A percentile compares a stretch with the other conserved stretches of the same genome.
These are phyloP conservation scores for Rhinogobius similis DNA, from an alignment of 2,113 vertebrate species.

Conservation along the genomic window DNA sequence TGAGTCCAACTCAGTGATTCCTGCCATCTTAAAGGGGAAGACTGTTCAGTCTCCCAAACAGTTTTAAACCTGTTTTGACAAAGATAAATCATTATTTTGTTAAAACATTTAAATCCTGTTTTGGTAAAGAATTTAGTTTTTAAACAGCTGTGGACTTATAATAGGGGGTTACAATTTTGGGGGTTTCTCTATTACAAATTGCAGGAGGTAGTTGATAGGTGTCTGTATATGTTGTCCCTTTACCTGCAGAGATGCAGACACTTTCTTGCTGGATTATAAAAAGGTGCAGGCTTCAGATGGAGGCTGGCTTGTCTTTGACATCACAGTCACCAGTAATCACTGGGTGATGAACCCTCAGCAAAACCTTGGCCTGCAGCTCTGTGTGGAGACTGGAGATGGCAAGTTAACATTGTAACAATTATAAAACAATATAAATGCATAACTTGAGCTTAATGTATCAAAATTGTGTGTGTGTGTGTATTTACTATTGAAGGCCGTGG, in stretches of 20 bases:
- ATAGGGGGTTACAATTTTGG: no score
- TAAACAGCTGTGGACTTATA: not conserved
- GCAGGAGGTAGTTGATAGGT: not conserved
- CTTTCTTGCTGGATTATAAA: slow-evolving; percentile 91
- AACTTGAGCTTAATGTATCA: slow-evolving; percentile 1
- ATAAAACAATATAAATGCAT: not conserved
- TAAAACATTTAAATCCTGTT: not conserved
- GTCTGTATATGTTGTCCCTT: slow-evolving; percentile 10
- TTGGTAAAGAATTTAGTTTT: not conserved
- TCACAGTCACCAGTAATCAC: slow-evolving; percentile 97
- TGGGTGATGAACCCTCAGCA: slow-evolving; percentile 98
- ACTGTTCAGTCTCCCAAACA: slow-evolving; percentile 44
- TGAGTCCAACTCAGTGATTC: slow-evolving; percentile 67
- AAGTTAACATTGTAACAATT: slow-evolving; percentile 61
- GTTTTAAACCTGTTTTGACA: slow-evolving; percentile 28
- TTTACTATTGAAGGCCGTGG: slow-evolving; percentile 82
- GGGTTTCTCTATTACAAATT: not conserved
- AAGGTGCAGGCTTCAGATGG: slow-evolving; percentile 89
- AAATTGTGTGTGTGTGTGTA: no score
- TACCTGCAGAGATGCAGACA: slow-evolving; percentile 88
- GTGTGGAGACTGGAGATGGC: slow-evolving; percentile 92
- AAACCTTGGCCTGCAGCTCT: slow-evolving; percentile 96
- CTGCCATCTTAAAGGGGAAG: slow-evolving; percentile 60
- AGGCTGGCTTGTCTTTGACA: slow-evolving; percentile 97
- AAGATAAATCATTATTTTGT: slow-evolving; percentile 19